phyloP scores from a whole-genome alignment of 2,797 vertebrate species.

The Zenarchopterus dispar region DNA sequence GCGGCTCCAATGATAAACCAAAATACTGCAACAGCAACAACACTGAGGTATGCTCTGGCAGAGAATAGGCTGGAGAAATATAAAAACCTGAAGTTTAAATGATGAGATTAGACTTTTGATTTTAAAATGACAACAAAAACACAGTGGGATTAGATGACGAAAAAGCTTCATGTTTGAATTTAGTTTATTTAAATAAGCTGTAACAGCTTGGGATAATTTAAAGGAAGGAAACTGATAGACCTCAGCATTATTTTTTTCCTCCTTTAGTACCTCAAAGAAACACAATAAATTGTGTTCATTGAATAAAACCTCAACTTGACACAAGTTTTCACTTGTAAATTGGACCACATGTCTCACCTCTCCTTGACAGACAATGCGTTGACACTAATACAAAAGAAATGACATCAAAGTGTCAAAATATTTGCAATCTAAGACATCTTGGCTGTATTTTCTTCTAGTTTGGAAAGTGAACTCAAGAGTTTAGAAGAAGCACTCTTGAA shows the following conservation, averaged over 20 bases:
- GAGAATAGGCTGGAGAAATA: not conserved
- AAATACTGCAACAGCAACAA: constrained; percentile 34
- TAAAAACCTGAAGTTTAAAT: not conserved
- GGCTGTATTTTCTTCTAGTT: constrained; percentile 72
- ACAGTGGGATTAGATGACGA: not conserved
- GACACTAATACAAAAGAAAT: too few species aligned
- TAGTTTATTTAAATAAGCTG: not conserved
- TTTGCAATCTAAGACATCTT: not conserved
- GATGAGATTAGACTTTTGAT: not conserved
- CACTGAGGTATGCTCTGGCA: constrained; percentile 48
- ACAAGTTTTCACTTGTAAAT: too few species aligned
- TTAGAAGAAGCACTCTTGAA: constrained; percentile 88
- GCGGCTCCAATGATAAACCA: constrained; percentile 51
- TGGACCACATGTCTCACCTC: too few species aligned
- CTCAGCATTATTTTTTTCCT: too few species aligned
- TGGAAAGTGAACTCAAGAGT: constrained; percentile 91
- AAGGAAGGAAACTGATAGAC: too few species aligned
- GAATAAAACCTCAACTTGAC: too few species aligned
- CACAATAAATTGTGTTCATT: too few species aligned
- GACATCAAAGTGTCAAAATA: too few species aligned
- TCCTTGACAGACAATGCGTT: too few species aligned
- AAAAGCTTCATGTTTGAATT: not conserved
- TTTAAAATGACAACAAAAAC: not conserved
- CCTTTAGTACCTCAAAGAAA: too few species aligned
- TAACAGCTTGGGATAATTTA: too few species aligned